Evolutionary conservation across 92 coral and sea anemone species (phyloP).

Genomic region (Pocillopora grandis): DNA sequence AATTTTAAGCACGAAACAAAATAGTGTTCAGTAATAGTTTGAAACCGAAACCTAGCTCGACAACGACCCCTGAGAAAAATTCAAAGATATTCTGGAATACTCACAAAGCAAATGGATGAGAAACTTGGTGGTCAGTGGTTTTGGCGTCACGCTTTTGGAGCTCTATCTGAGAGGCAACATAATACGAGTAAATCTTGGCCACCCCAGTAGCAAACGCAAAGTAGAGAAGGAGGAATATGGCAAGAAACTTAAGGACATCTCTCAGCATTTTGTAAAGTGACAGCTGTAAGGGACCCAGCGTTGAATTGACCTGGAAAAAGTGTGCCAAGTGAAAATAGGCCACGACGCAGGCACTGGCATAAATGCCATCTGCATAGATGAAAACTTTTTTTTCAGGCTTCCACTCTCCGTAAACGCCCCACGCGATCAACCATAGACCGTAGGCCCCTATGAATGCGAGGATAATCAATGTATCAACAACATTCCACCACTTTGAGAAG

Average conservation of each 20-base stretch:
- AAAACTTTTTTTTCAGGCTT: neutral
- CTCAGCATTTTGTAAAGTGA: slow-evolving; percentile 26
- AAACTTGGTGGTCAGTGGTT: neutral
- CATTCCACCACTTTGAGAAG: slow-evolving; percentile 38
- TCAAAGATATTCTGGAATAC: neutral
- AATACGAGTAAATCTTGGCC: slow-evolving; percentile 33
- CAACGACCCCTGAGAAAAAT: no score
- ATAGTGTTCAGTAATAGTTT: no score
- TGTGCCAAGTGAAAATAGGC: slow-evolving; percentile 31
- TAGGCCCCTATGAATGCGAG: neutral
- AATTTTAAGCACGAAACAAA: no score
- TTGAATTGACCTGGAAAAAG: slow-evolving; percentile 25
- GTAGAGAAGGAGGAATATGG: slow-evolving; percentile 11
- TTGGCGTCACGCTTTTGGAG: neutral
- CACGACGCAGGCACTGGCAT: slow-evolving; percentile 24
- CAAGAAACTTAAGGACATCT: slow-evolving; percentile 21
- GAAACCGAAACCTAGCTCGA: no score
- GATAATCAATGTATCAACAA: slow-evolving; percentile 1
- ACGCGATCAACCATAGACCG: neutral
- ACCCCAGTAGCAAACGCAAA: slow-evolving; percentile 19
- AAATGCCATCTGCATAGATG: slow-evolving; percentile 10
- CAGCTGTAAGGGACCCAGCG: slow-evolving; percentile 48
- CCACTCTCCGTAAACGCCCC: neutral
- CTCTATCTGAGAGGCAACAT: slow-evolving; percentile 13
- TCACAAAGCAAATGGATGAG: slow-evolving; percentile 13